Percentiles rank a stretch among this genome's conserved stretches.
Conservation (phyloP, 2,888 invertebrate species). For the Torymus tubicola region DNA sequence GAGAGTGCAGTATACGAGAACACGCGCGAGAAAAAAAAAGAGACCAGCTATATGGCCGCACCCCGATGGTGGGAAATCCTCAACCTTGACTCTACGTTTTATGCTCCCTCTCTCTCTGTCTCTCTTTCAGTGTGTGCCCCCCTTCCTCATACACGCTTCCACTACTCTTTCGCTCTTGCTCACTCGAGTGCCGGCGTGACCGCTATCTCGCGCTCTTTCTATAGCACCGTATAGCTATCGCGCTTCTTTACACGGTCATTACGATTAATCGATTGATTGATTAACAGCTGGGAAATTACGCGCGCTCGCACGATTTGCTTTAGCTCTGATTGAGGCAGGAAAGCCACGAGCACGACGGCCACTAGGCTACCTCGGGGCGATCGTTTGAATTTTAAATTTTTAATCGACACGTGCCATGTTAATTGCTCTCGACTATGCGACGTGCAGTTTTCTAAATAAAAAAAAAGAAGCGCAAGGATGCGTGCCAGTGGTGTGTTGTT, state of each 20-base stretch:
- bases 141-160: conserved; percentile 9
- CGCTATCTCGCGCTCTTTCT: conserved; percentile 24
- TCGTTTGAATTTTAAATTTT: conserved; percentile 40
- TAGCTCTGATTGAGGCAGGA: conserved; percentile 17
- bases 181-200: not conserved
- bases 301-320: conserved; percentile 12
- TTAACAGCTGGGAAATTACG: conserved; percentile 40
- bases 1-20: not conserved
- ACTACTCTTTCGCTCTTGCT: conserved; percentile 1
- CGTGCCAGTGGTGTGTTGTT: no score
- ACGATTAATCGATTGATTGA: conserved; percentile 53
- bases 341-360: not conserved
- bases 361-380: not conserved
- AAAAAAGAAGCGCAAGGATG: not conserved
- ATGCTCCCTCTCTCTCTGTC: not conserved
- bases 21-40: conserved; percentile 25
- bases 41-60: conserved; percentile 49
- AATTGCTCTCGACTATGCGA: conserved; percentile 1
- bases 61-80: conserved; percentile 64
- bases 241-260: conserved; percentile 54
- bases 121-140: not conserved
- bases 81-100: conserved; percentile 63
- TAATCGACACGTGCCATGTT: not conserved
- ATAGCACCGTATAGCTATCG: not conserved
- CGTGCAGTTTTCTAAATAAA: not conserved